A percentile compares a stretch with the other conserved stretches of the same genome.
These are phyloP conservation scores for Eupithecia pulchellata DNA, from an alignment of 2,888 invertebrate genomes.

Conservation along the genomic window DNA sequence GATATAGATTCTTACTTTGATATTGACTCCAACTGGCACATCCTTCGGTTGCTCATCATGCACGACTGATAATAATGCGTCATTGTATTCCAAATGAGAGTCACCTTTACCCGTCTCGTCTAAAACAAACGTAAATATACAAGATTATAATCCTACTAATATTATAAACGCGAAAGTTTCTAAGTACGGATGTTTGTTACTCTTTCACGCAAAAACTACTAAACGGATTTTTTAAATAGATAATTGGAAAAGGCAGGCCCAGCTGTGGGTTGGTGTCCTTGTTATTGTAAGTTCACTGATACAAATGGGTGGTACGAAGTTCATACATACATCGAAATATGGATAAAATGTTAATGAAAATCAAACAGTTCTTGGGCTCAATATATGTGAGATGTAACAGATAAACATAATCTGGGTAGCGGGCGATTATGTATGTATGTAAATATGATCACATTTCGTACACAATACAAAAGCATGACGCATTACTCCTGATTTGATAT, in stretches of 20 bases:
- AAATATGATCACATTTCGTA: constrained; percentile 3
- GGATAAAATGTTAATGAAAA: not conserved
- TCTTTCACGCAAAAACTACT: too few relatives aligned
- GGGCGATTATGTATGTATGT: not conserved
- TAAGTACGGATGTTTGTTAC: too few relatives aligned
- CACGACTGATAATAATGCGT: constrained; percentile 71
- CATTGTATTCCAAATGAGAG: constrained; percentile 69
- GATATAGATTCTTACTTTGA: constrained; percentile 60
- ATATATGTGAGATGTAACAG: not conserved
- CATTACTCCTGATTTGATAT: not conserved
- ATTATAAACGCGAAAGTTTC: too few relatives aligned
- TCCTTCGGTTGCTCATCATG: constrained; percentile 79
- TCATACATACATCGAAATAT: not conserved
- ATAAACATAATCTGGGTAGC: not conserved
- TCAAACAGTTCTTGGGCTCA: not conserved
- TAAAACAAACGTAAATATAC: constrained; percentile 44
- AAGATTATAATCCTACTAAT: not conserved
- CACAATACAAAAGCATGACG: constrained; percentile 1
- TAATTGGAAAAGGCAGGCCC: not conserved
- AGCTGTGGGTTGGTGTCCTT: not conserved
- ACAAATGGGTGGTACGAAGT: not conserved
- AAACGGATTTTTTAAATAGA: too few relatives aligned
- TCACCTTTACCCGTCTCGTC: constrained; percentile 60
- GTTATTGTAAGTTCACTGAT: not conserved
- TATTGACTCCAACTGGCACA: constrained; percentile 74